Evolutionary conservation across 1,140 invertebrate species (phyloP).

Genomic region (Drosophila kepulauana): DNA sequence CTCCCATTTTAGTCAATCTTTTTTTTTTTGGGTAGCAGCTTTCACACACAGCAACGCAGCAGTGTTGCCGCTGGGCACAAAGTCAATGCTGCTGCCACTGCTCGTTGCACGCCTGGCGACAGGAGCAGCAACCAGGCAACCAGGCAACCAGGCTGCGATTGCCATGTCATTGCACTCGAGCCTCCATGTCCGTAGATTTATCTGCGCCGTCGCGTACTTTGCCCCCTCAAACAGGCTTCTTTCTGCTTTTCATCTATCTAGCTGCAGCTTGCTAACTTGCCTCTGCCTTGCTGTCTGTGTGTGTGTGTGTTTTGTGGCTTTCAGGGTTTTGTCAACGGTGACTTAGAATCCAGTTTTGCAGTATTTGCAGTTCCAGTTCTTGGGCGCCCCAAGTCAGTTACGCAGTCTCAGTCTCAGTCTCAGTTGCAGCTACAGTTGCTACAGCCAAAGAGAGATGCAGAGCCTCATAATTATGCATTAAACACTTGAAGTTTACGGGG

Average conservation of each 20-base stretch:
- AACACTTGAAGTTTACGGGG: constrained; percentile 77
- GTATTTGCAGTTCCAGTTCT: constrained; percentile 55
- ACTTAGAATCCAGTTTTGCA: constrained; percentile 75
- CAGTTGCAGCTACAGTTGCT: not conserved
- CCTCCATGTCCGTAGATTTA: constrained; percentile 61
- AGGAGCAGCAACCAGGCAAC: constrained; percentile 28
- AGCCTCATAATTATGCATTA: constrained; percentile 79
- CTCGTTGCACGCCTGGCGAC: constrained; percentile 11
- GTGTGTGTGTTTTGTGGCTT: constrained; percentile 16
- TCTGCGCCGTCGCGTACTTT: constrained; percentile 71
- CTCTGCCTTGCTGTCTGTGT: not conserved
- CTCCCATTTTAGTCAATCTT: constrained; percentile 10
- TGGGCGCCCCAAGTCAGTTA: constrained; percentile 15
- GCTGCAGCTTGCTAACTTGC: not conserved
- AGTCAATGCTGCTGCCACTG: not conserved
- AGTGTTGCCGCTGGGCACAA: constrained; percentile 7
- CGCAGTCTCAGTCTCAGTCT: not conserved
- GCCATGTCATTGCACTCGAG: not conserved
- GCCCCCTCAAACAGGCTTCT: constrained; percentile 77
- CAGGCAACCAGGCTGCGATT: constrained; percentile 2
- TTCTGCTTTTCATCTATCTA: constrained; percentile 49
- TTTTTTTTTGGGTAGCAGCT: constrained; percentile 39
- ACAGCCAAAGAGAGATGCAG: constrained; percentile 3
- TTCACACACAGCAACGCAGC: constrained; percentile 32
- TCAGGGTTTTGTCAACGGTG: constrained; percentile 59